phyloP scores from a whole-genome alignment of 1,140 invertebrate species.

The Drosophila obscura region DNA sequence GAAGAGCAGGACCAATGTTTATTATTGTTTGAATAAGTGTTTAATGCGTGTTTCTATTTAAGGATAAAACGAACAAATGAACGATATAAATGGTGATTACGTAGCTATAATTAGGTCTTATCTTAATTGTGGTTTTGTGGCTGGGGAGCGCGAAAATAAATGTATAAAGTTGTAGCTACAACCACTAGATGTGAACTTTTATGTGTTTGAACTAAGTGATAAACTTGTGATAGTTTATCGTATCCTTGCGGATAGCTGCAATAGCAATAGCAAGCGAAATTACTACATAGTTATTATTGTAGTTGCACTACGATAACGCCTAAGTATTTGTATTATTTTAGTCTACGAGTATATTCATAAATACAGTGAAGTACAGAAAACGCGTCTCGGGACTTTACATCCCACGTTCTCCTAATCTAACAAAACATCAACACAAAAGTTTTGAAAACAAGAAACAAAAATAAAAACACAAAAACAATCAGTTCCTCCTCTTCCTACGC shows the following conservation, averaged over 20 bases:
- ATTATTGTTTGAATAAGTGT: constrained; percentile 9
- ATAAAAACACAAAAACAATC: constrained; percentile 30
- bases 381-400: too few species aligned
- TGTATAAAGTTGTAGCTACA: not conserved
- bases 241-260: too few species aligned
- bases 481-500: constrained; percentile 23
- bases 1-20: not conserved
- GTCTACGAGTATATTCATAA: too few species aligned
- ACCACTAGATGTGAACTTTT: too few species aligned
- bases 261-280: too few species aligned
- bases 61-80: constrained; percentile 7
- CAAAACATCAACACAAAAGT: constrained; percentile 34
- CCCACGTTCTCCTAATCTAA: not conserved
- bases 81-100: not conserved
- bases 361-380: too few species aligned
- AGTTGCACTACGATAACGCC: too few species aligned
- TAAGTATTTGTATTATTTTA: too few species aligned
- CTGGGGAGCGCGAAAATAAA: not conserved
- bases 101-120: not conserved
- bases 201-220: not conserved
- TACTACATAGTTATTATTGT: too few species aligned
- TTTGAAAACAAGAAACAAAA: constrained; percentile 26
- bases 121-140: too few species aligned
- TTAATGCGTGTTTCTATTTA: constrained; percentile 15
- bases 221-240: not conserved